Evolutionary conservation across 2,888 invertebrate genomes (phyloP), one percentile per base, ranked within the genome.

Genomic region (Beris morrisii): DNA sequence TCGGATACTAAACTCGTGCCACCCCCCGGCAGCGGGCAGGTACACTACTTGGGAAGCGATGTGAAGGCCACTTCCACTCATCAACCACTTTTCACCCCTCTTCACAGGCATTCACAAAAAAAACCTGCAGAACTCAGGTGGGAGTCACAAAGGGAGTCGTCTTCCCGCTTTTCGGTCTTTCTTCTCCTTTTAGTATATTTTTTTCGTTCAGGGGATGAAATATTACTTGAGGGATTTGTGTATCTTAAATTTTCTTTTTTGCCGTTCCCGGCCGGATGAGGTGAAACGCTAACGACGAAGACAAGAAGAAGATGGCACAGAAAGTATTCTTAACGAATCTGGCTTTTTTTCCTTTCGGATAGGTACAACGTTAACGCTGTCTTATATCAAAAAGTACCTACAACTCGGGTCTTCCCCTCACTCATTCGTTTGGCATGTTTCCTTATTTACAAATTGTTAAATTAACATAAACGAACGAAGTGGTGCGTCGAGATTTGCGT

Each of bases 371-470:
- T 38, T 38, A 38, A 38, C 5, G 38, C 7, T 38, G 9, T 5
- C 38, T 38, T 38, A 38, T 38, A 38, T 38, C 9, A 38, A 38
- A 38, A 38, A 38, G 38, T 38, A 38, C 38, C 5, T 38, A 38
- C 7, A 38, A 38, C 2, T 38, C 38, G 5, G 38, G 9, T 3
- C 38, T 5, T 38, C 22, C 38, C 9, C 22, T 22, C 22, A 22
- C 22, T 22, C 44, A 31, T 45, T 59, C 31, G 52, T 53, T 63
- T 57, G 31, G 44, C 53, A 53, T 53, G 63, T 54, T 59, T 67
- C 44, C 59, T 59, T 61, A 68, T 68, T 68, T 68, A 68, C 67
- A 67, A 67, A 67, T 67, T 65, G 67, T 61, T 52, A 65, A 68
- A 68, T 68, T 68, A 67, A 68, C 65, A 61, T 68, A 61, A 65